Evolutionary conservation across 2,113 vertebrate species (phyloP), one percentile per base, ranked within the genome.

Genomic region (Morone chrysops): DNA sequence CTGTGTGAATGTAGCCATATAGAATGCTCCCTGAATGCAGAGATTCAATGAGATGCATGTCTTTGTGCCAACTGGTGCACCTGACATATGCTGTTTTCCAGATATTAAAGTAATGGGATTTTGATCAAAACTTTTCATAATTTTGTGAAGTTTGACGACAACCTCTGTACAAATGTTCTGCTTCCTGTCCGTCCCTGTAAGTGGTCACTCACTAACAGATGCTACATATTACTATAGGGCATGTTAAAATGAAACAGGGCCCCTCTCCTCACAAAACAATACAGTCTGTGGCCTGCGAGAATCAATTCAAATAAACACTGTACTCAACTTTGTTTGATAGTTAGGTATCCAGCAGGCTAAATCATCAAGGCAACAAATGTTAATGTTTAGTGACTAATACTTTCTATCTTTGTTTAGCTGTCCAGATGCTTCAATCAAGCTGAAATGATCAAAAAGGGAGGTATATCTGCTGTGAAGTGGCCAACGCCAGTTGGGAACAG

Each of bases 171-270:
- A 63, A 73, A 66, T 56, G 50, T 0, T 82, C 57, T 47, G 59
- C 59, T 63, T 74, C 31, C 78, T 87, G 79, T 78, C 71, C 70
- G 22, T 56, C 31, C 3, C 31, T 16, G 40, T 57, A 25, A 66
- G 76, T 77, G 80, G 81, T 83, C 81, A 81, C 62, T 84, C 22
- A 53, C 56, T 22, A 17, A 20, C 85, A 84, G 62, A 12, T 90
- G 84, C 71, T 78, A 13, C 40, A 9, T 68, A 83, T 61, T 76
- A 86, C 57, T 40, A 14, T 2, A 73, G 38, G 59, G 43, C 45
- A 47, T 16, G 38, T 5, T 62, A 8, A 71, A 85, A 71, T 74
- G 71, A 66, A 88, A 84, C 75, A 63, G 69, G 84, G 68, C 16
- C 70, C 16, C 5, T 53, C 68, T 56, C 47, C 65, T 78, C 22